Base-by-base conservation (phyloP, 2,888 invertebrate species). In the Toxonevra muliebris region DNA sequence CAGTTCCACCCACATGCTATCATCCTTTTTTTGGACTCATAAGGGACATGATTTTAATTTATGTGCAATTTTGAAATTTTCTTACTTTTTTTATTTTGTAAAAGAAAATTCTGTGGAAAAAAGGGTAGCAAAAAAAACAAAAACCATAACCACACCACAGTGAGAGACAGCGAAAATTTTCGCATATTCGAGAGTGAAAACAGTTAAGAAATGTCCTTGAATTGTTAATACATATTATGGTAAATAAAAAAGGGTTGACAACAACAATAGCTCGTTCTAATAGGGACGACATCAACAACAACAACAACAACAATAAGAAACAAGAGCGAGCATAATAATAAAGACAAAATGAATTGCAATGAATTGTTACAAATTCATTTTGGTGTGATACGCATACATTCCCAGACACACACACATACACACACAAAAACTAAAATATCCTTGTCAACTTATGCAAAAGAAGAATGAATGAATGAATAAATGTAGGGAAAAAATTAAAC, bases 321-420 rank as follows among this genome's bases (percentile, higher is more conserved):
- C 30, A 50, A 50, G 50, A 52, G 50, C 50, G 57, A 63, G 52
- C 30, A 55, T 54, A 17, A 71, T 58, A 66, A 69, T 69, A 65
- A 42, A 61, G 66, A 61, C 64, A 61, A 69, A 67, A 69, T 65
- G 54, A 65, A 66, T 71, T 66, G 66, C 67, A 69, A 67, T 67
- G 67, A 69, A 71, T 69, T 69, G 71, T 65, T 69, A 69, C 69
- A 67, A 69, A 71, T 69, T 66, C 61, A 66, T 68, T 63, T 62
- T 17, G 58, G 52, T 15, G 20, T 45, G 15, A 15, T 48, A 8
- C 8, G 53, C 15, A 15, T 48, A 48, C 52, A 41, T 11, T 11
- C 52, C 20, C 42, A 12, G 10, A 48, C 17, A 64, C 48, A 5
- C 20, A 48, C 40, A 54, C 57, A 64, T 17, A 43, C 19, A 41